Conservation (phyloP, 2,797 vertebrate species). For the Acipenser oxyrinchus region DNA sequence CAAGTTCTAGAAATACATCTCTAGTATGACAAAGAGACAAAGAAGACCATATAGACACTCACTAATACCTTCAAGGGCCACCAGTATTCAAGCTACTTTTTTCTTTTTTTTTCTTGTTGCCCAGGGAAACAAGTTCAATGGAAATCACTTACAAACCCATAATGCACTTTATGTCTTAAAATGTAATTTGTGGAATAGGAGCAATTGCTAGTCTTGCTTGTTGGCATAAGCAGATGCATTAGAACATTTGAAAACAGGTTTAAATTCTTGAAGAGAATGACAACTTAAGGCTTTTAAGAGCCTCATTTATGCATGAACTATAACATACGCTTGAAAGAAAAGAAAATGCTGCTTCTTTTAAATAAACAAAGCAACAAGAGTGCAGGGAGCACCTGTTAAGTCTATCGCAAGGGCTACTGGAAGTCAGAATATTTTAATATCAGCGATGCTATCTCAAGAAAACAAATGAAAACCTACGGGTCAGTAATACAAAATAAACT, state of each 20-base stretch:
- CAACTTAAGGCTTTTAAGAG: constrained; percentile 34
- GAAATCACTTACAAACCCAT: constrained; percentile 12
- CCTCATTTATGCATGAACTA: constrained; percentile 13
- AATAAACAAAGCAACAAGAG: constrained; percentile 2
- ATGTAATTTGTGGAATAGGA: constrained; percentile 23
- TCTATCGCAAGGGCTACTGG: too few relatives aligned
- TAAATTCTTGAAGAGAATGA: constrained; percentile 38
- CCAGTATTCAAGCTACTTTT: too few relatives aligned
- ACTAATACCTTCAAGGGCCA: too few relatives aligned
- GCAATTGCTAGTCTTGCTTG: constrained; percentile 30
- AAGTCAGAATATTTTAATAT: too few relatives aligned
- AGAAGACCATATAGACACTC: too few relatives aligned
- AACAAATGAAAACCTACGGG: too few relatives aligned
- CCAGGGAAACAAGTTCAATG: constrained; percentile 17
- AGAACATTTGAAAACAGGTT: constrained; percentile 28
- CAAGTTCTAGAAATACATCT: too few relatives aligned
- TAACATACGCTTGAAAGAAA: background rate
- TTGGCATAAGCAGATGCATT: constrained; percentile 23
- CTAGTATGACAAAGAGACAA: too few relatives aligned
- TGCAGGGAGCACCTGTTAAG: too few relatives aligned
- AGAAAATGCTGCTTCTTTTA: constrained; percentile 15
- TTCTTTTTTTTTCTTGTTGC: background rate
- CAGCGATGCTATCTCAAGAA: too few relatives aligned
- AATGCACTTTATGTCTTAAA: background rate
- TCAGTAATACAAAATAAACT: too few relatives aligned